Evolutionary conservation across 2,888 invertebrate genomes (phyloP), one percentile per base, ranked within the genome.

Genomic region (Steinernema scapterisci): DNA sequence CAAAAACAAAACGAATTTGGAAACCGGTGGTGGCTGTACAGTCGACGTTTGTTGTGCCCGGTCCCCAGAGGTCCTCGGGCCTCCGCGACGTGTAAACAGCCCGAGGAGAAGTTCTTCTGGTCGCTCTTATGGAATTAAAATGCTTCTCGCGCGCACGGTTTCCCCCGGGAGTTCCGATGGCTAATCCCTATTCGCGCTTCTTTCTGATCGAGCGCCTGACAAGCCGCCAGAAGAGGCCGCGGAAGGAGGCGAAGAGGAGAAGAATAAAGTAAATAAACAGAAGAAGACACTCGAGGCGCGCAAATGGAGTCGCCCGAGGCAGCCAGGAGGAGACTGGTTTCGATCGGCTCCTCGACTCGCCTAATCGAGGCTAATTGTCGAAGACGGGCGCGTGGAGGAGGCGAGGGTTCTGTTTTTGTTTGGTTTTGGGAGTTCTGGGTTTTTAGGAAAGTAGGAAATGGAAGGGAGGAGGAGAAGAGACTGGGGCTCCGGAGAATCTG

Each of bases 301-400:
- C 31, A 27, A 48, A 48, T 48, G 48, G 48, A 48, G 48, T 48
- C 48, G 48, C 63, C 63, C 63, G 31, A 31, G 63, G 63, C 63
- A 48, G 38, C 5, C 3, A 9, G 38, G 31, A 54, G 13, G 31
- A 25, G 63, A 63, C 63, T 27, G 63, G 63, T 63, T 63, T 63
- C 63, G 63, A n/a, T 27, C 38, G 7, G 13, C 63, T 54, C 38
- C 38, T 52, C 38, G 25, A 31, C 31, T 54, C 38, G 63, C 31
- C 63, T 63, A 63, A 63, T 63, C 63, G 63, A 63, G 63, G 63
- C 63, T 63, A 63, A 63, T 63, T 63, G 63, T 63, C 63, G 63
- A 23, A 38, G 38, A 38, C 54, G 54, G 25, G 48, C 48, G 19
- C 23, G 63, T 63, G 63, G 63, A 27, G 25, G 51, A 51, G 16